These are phyloP conservation scores for Sturnira hondurensis DNA, from an alignment of 2,113 vertebrate genomes.

Conservation along the genomic window DNA sequence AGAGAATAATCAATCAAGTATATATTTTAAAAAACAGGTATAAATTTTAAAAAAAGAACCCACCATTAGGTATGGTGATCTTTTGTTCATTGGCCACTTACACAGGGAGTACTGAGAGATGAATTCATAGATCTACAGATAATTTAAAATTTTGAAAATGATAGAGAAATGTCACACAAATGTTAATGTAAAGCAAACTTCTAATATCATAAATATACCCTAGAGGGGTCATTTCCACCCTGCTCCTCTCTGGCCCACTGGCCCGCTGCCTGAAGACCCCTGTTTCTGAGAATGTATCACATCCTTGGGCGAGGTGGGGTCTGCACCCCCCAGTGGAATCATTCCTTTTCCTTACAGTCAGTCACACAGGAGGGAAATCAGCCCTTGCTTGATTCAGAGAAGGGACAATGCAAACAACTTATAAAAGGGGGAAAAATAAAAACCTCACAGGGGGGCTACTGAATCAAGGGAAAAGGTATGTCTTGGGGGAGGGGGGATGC, in stretches of 20 bases:
- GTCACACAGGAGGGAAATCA: not conserved
- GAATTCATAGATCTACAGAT: not conserved
- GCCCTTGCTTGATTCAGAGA: not conserved
- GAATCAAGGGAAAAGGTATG: not conserved
- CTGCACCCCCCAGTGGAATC: not conserved
- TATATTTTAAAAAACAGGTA: no score
- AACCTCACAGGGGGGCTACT: not conserved
- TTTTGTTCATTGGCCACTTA: not conserved
- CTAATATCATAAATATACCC: not conserved
- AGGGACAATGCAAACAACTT: not conserved
- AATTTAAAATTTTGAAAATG: not conserved
- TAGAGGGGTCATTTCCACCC: not conserved
- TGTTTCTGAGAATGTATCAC: not conserved
- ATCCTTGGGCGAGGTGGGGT: no score
- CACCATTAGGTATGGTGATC: accelerated
- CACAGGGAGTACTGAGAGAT: not conserved
- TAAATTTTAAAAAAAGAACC: not conserved
- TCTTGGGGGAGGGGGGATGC: accelerated
- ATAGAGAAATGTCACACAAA: not conserved
- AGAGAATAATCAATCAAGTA: no score
- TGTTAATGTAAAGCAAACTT: not conserved
- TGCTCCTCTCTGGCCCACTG: not conserved
- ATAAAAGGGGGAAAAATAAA: not conserved
- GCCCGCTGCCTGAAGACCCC: not conserved
- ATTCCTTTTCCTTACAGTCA: not conserved